Evolutionary conservation across 1,140 invertebrate genomes (phyloP).

Genomic region (Sycophaga agraensis): DNA sequence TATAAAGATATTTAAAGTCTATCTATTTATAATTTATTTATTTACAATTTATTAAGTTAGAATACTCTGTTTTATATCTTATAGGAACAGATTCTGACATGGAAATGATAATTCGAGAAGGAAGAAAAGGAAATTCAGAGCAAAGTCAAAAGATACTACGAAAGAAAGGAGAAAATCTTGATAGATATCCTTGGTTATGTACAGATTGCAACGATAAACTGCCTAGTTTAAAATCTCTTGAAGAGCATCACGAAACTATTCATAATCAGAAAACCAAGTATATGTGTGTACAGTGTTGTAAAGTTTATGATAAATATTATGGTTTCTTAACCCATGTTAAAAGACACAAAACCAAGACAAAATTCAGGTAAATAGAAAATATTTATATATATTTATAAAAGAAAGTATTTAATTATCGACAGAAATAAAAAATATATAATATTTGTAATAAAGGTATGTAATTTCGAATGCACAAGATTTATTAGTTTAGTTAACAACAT

Average conservation of each 20-base stretch:
- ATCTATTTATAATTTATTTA: neutral
- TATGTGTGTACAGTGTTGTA: constrained; percentile 63
- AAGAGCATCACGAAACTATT: constrained; percentile 57
- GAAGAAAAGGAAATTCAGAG: constrained; percentile 19
- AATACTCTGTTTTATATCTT: constrained; percentile 11
- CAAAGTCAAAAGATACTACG: constrained; percentile 32
- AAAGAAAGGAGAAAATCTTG: constrained; percentile 43
- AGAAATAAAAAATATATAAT: neutral
- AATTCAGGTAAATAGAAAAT: constrained; percentile 53
- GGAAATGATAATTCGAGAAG: constrained; percentile 46
- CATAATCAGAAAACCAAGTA: constrained; percentile 61
- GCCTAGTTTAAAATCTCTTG: constrained; percentile 55
- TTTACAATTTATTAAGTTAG: neutral
- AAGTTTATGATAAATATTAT: constrained; percentile 63
- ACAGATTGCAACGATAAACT: constrained; percentile 60
- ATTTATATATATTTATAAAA: neutral
- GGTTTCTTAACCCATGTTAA: constrained; percentile 62
- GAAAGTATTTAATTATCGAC: neutral
- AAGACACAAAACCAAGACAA: constrained; percentile 58
- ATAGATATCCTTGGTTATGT: constrained; percentile 62
- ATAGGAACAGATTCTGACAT: constrained; percentile 52
- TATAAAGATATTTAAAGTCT: neutral
- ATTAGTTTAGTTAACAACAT: too few species aligned
- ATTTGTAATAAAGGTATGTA: too few species aligned
- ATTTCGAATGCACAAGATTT: neutral